A percentile compares a stretch with the other conserved stretches of the same genome.
Evolutionary conservation across 2,113 vertebrate species (phyloP).

Genomic region (Megaptera novaeangliae): DNA sequence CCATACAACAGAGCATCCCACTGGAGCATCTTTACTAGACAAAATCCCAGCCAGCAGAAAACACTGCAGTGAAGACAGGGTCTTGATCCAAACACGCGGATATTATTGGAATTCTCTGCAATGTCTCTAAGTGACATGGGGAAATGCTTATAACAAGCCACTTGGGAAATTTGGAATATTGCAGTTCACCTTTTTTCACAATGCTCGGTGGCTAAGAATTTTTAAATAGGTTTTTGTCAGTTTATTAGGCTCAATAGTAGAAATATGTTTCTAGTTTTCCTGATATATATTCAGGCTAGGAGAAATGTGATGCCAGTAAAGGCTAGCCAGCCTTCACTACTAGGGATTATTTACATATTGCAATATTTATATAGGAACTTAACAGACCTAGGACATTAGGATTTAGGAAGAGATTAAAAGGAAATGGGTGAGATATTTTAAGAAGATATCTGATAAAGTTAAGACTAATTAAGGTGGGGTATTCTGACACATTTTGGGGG

Average conservation of each 20-base stretch:
- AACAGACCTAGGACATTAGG: background rate
- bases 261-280: conserved; percentile 9
- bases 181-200: background rate
- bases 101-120: background rate
- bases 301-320: background rate
- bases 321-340: background rate
- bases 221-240: background rate
- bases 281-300: background rate
- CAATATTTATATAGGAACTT: background rate
- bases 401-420: background rate
- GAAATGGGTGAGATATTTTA: background rate
- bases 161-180: background rate
- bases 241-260: background rate
- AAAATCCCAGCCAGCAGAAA: background rate
- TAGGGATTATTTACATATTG: background rate
- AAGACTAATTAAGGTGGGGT: background rate
- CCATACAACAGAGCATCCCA: background rate
- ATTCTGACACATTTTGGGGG: background rate
- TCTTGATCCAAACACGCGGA: background rate
- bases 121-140: background rate
- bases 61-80: background rate
- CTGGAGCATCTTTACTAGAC: background rate
- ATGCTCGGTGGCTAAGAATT: background rate
- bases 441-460: background rate
- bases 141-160: background rate